Percentiles rank a stretch among this genome's conserved stretches.
Conservation (phyloP, 2,888 invertebrate species). For the Punctoribates punctum region DNA sequence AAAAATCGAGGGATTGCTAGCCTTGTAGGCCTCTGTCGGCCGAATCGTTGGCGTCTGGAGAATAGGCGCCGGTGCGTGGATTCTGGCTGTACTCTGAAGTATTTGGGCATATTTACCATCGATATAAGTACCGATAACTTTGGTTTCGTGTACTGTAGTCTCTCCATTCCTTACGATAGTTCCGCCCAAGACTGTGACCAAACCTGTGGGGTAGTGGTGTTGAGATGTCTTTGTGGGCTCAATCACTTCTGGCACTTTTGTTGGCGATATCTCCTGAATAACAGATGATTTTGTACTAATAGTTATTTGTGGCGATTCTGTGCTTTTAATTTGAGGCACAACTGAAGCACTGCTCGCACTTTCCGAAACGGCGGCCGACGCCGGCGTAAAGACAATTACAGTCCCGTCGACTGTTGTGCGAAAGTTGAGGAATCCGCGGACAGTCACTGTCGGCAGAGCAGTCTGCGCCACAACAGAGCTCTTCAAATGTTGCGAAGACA, state of each 20-base stretch:
- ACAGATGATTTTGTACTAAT: conserved; percentile 1
- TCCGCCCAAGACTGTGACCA: conserved; percentile 78
- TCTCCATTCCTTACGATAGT: conserved; percentile 75
- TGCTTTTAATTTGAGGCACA: conserved; percentile 27
- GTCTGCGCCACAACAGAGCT: conserved; percentile 31
- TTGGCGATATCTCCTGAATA: conserved; percentile 28
- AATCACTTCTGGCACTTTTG: conserved; percentile 31
- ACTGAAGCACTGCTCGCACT: not conserved
- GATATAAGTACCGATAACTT: conserved; percentile 82
- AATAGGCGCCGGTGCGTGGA: conserved; percentile 24
- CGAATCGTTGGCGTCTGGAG: conserved; percentile 42
- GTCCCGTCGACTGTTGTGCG: conserved; percentile 90
- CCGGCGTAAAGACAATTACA: conserved; percentile 86
- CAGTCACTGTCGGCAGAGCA: conserved; percentile 73
- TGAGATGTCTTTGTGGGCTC: conserved; percentile 36
- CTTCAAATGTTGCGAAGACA: not conserved
- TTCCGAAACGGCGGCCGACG: conserved; percentile 36
- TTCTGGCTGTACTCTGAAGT: conserved; percentile 72
- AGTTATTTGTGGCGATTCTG: conserved; percentile 28
- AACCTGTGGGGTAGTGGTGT: conserved; percentile 62
- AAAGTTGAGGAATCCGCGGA: conserved; percentile 88
- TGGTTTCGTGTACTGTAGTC: conserved; percentile 80
- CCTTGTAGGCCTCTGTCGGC: conserved; percentile 38
- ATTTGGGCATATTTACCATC: conserved; percentile 74
- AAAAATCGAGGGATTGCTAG: not conserved